A percentile compares a stretch with the other conserved stretches of the same genome.
Evolutionary conservation across 2,797 vertebrate genomes (phyloP).

Genomic region (Lophotriccus pileatus): DNA sequence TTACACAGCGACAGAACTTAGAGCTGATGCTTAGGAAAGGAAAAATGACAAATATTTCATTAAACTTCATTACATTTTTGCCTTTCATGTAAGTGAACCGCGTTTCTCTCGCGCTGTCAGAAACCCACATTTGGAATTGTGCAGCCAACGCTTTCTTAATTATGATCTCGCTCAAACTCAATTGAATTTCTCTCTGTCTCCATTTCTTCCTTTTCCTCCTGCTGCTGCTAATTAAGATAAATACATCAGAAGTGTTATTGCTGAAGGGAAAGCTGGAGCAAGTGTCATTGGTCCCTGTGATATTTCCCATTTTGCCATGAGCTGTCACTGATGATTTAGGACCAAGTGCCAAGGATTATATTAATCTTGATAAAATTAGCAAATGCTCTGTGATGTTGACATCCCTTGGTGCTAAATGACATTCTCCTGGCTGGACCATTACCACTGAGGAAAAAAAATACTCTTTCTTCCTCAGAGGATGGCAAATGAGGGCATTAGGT

Average conservation of each 20-base stretch:
- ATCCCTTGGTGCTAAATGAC: constrained; percentile 20
- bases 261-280: constrained; percentile 44
- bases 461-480: not conserved
- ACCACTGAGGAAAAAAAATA: not conserved
- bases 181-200: constrained; percentile 45
- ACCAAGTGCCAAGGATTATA: constrained; percentile 38
- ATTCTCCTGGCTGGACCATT: not conserved
- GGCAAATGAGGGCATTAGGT: not conserved
- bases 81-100: not conserved
- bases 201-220: constrained; percentile 24
- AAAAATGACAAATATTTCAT: constrained; percentile 6
- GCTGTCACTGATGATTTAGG: constrained; percentile 62
- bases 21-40: not conserved
- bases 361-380: constrained; percentile 57
- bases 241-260: constrained; percentile 53
- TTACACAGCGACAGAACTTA: not conserved
- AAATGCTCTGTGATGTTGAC: constrained; percentile 32
- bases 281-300: constrained; percentile 47
- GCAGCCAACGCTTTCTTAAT: constrained; percentile 11
- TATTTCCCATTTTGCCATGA: constrained; percentile 51
- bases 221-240: constrained; percentile 68
- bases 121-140: constrained; percentile 7
- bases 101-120: not conserved
- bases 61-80: not conserved
- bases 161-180: constrained; percentile 45